Conservation (phyloP, 2,888 invertebrate genomes). For the Spodoptera picta region DNA sequence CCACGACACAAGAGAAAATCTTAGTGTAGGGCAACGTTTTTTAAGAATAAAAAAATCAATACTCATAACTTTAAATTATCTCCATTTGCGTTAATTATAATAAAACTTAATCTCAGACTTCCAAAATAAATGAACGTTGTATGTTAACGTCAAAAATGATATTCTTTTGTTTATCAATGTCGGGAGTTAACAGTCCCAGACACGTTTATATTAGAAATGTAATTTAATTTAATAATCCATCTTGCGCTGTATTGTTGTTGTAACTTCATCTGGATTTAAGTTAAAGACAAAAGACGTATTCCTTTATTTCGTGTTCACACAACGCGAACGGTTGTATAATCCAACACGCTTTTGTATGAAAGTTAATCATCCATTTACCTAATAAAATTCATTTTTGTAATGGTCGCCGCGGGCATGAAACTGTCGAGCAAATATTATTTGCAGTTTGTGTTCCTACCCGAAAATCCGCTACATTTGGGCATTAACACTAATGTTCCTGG, state of each 20-base stretch:
- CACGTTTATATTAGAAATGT: slow-evolving; percentile 9
- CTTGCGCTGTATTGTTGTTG: slow-evolving; percentile 19
- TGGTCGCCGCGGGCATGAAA: slow-evolving; percentile 18
- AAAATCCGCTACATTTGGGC: slow-evolving; percentile 24
- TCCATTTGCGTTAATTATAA: background rate
- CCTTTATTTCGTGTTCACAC: slow-evolving; percentile 15
- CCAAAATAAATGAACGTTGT: background rate
- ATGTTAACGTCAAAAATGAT: slow-evolving; percentile 11
- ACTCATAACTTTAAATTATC: too few species aligned
- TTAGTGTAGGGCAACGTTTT: too few species aligned
- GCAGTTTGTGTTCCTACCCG: slow-evolving; percentile 18
- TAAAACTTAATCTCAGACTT: background rate
- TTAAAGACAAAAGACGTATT: slow-evolving; percentile 22
- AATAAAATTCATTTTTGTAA: slow-evolving; percentile 8
- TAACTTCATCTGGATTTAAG: slow-evolving; percentile 20
- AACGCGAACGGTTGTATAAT: slow-evolving; percentile 9
- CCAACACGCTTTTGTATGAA: slow-evolving; percentile 15
- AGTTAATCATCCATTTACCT: slow-evolving; percentile 24
- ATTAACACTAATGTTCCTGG: slow-evolving; percentile 30
- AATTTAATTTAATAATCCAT: slow-evolving; percentile 28
- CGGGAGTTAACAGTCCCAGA: slow-evolving; percentile 24
- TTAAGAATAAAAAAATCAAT: too few species aligned
- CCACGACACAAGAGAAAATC: too few species aligned
- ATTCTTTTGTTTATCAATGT: slow-evolving; percentile 32
- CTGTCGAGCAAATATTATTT: slow-evolving; percentile 29